Evolutionary conservation across 2,888 invertebrate species (phyloP), one percentile per base, ranked within the genome.

Genomic region (Aleiodes testaceus): DNA sequence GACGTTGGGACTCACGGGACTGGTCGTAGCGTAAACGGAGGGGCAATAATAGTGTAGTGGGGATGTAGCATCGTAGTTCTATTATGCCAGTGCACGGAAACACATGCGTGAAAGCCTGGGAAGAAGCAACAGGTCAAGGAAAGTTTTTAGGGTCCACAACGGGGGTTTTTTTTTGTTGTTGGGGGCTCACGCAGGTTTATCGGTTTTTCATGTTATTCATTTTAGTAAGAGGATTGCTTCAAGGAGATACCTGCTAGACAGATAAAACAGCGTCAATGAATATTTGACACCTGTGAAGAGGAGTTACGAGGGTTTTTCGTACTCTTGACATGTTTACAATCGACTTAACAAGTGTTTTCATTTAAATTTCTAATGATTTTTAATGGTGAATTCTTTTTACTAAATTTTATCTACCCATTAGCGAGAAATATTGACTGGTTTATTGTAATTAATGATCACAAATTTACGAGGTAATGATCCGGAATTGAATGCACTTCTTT

Each of bases 111-210:
- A 74, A 74, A 75, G 70, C 73, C 75, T 73, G 73, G 72, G 72
- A 75, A 72, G 75, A 66, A 69, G 68, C 67, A 69, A 71, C 78
- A 72, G 77, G 78, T 78, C 79, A 77, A 77, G 77, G 78, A 78
- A 76, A 79, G 75, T 74, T 77, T 76, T 55, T 36, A 53, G 53
- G 66, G 66, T 75, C 74, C 75, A 74, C 73, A 26, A 26, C 74
- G 72, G 70, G 71, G 67, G 45, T 49, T 36, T 36, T 49, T 49
- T 70, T 50, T 26, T 26, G 26, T 26, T 68, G 66, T 75, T 70
- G 16, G 66, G 59, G 22, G 22, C 59, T 26, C 5, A 69, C 53
- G 55, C 64, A 66, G 66, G 66, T 68, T 47, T 61, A 65, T 65
- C 66, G 68, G 22, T 22, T 65, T 65, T 49, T 45, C 47, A 22